Evolutionary conservation across 2,888 invertebrate species (phyloP).

Genomic region (Spodoptera exigua): DNA sequence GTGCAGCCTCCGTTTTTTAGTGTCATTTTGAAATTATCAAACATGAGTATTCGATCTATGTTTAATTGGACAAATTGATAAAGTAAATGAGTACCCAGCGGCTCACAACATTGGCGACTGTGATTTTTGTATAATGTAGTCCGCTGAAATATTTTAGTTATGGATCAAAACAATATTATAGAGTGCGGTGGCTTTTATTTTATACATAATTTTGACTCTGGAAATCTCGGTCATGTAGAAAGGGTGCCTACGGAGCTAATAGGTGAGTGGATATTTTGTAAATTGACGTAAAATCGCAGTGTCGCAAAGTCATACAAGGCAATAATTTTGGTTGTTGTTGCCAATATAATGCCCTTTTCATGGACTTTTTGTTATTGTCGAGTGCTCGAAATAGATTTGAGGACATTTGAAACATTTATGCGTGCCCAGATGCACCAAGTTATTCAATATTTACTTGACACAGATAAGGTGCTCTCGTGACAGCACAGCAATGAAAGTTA

Average conservation of each 20-base stretch:
- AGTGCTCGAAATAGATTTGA: constrained; percentile 51
- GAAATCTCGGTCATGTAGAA: constrained; percentile 95
- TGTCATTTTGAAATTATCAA: constrained; percentile 84
- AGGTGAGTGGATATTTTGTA: constrained; percentile 76
- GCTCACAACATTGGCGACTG: constrained; percentile 72
- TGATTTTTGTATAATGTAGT: constrained; percentile 85
- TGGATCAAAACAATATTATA: constrained; percentile 87
- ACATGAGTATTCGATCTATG: constrained; percentile 78
- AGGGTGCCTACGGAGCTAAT: constrained; percentile 90
- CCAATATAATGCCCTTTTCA: constrained; percentile 64
- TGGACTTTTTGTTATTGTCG: constrained; percentile 52
- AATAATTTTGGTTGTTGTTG: constrained; percentile 53
- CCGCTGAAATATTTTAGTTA: constrained; percentile 75
- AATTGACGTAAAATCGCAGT: constrained; percentile 55
- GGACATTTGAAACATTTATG: constrained; percentile 31
- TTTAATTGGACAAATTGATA: constrained; percentile 78
- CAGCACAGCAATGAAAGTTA: constrained; percentile 36
- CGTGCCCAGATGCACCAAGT: constrained; percentile 23
- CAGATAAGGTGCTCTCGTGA: constrained; percentile 29
- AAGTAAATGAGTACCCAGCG: constrained; percentile 74
- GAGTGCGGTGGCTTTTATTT: constrained; percentile 94
- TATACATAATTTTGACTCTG: constrained; percentile 96
- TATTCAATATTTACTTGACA: constrained; percentile 47
- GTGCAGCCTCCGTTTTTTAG: constrained; percentile 83
- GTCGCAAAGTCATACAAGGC: constrained; percentile 62